Conservation (phyloP, 2,113 vertebrate genomes). For the Ahaetulla prasina region DNA sequence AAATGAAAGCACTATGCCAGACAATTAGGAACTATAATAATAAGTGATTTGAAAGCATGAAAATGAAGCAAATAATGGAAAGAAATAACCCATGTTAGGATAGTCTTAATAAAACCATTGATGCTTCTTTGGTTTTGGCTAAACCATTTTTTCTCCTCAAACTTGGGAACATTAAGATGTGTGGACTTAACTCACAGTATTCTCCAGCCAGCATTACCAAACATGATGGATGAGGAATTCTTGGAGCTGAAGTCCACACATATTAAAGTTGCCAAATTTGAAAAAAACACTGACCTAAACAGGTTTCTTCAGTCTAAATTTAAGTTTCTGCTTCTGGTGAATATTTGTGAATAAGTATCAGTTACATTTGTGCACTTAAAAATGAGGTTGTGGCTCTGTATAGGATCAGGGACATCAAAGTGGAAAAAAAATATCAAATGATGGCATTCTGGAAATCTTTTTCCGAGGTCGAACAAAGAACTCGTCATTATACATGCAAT, state of each 20-base stretch:
- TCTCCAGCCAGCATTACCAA: neutral
- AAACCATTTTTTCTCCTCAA: neutral
- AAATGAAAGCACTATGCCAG: neutral
- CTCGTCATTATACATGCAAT: neutral
- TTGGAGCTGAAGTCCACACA: neutral
- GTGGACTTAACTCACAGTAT: neutral
- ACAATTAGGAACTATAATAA: neutral
- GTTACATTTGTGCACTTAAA: neutral
- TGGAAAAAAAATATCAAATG: neutral
- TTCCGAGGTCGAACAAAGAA: neutral
- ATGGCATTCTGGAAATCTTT: neutral
- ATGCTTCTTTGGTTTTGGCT: neutral
- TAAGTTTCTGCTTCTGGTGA: neutral
- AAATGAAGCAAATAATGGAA: neutral
- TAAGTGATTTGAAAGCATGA: neutral
- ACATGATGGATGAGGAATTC: neutral
- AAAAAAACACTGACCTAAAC: neutral
- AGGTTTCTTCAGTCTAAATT: neutral
- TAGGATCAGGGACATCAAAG: neutral
- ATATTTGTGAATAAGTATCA: neutral
- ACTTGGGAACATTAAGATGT: neutral
- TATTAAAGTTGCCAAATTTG: neutral
- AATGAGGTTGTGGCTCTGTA: neutral
- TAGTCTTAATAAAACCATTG: neutral
- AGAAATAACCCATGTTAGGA: neutral